phyloP scores from a whole-genome alignment of 2,113 vertebrate species.

The Vidua chalybeata region DNA sequence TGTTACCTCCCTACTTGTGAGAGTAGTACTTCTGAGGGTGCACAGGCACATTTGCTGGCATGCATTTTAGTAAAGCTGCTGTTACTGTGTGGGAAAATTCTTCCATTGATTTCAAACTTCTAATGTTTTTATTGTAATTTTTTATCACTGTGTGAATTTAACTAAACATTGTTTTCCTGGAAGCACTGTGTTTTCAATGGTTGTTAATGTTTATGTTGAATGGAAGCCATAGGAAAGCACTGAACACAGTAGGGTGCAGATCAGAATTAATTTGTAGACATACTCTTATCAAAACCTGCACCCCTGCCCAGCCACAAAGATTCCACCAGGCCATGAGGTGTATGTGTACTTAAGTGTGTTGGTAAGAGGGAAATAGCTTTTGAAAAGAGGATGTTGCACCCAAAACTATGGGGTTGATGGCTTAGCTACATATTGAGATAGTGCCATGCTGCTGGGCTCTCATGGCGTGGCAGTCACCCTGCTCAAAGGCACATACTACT shows the following conservation, averaged over 20 bases:
- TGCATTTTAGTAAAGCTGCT: neutral
- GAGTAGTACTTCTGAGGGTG: neutral
- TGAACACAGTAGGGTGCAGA: neutral
- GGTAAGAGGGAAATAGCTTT: neutral
- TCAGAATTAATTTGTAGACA: neutral
- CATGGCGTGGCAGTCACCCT: neutral
- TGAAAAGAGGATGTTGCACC: neutral
- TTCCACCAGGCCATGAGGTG: neutral
- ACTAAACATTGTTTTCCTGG: conserved; percentile 13
- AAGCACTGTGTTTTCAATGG: neutral
- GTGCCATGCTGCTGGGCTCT: neutral
- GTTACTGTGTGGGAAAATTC: neutral
- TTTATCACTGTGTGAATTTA: neutral
- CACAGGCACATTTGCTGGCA: neutral
- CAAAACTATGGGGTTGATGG: neutral
- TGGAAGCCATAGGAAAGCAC: neutral
- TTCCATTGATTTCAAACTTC: neutral
- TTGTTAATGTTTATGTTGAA: conserved; percentile 1
- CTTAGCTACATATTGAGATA: fast-evolving
- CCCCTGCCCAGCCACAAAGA: neutral
- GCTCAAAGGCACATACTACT: neutral
- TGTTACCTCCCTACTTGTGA: neutral
- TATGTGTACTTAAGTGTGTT: neutral
- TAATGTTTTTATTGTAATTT: neutral
- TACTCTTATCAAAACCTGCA: neutral